Conservation (phyloP, 2,797 vertebrate species). For the Malurus splendens region DNA sequence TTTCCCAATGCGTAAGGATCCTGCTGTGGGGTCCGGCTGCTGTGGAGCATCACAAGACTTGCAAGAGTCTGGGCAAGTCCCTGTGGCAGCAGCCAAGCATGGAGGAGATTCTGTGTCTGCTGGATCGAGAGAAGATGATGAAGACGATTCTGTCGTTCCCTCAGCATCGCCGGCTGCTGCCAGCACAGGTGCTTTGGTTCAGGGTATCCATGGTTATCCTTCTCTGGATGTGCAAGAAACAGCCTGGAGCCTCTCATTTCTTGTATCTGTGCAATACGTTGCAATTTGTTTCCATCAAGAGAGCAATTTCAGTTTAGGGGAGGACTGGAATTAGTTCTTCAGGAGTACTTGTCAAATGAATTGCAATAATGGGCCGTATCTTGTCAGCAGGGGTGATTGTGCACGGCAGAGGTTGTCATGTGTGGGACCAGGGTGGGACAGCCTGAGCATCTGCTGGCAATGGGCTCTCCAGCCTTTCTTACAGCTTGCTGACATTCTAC, state of each 20-base stretch:
- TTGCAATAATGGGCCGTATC: neutral
- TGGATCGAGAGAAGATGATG: conserved; percentile 81
- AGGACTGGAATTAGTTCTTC: neutral
- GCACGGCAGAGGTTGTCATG: neutral
- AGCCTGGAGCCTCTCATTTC: neutral
- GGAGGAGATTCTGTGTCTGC: conserved; percentile 84
- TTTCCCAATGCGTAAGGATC: conserved; percentile 68
- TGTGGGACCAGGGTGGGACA: neutral
- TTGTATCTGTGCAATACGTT: neutral
- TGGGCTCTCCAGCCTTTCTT: neutral
- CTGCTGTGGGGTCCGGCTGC: conserved; percentile 90
- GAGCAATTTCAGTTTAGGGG: neutral
- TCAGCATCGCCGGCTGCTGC: conserved; percentile 77
- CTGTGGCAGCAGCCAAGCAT: conserved; percentile 90
- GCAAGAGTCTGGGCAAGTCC: conserved; percentile 86
- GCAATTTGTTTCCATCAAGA: neutral
- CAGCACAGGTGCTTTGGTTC: conserved; percentile 56
- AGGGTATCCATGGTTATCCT: neutral
- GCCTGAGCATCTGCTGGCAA: neutral
- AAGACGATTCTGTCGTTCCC: conserved; percentile 84
- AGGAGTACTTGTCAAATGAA: neutral
- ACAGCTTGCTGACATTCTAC: neutral
- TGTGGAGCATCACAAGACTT: conserved; percentile 89
- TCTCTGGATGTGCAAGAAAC: neutral
- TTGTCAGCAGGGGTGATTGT: neutral